Conservation (phyloP, 2,888 invertebrate genomes). For the Baronia brevicornis region DNA sequence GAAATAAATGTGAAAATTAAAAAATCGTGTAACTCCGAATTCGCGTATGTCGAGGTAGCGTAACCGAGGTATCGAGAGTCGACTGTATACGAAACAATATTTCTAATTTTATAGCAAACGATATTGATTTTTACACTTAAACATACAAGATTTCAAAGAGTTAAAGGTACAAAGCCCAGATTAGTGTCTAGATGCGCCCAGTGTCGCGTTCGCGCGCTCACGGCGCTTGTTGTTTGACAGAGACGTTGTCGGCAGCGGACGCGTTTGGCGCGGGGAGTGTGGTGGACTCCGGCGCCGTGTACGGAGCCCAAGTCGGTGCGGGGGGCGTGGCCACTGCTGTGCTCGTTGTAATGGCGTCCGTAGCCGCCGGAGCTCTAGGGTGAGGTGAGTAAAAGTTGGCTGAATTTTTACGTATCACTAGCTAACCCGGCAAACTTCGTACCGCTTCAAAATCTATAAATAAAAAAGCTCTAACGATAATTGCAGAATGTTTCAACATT, state of each 20-base stretch:
- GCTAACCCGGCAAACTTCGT: too few relatives aligned
- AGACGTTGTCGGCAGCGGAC: constrained; percentile 58
- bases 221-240: constrained; percentile 47
- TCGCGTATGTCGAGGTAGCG: too few relatives aligned
- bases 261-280: constrained; percentile 43
- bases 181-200: constrained; percentile 33
- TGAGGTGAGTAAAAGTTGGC: constrained; percentile 80
- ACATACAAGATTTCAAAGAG: constrained; percentile 14
- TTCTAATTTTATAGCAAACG: too few relatives aligned
- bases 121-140: too few relatives aligned
- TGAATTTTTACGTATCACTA: constrained; percentile 3
- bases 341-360: constrained; percentile 78
- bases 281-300: constrained; percentile 34
- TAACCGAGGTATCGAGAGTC: too few relatives aligned
- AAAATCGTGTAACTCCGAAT: too few relatives aligned
- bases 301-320: constrained; percentile 58
- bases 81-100: too few relatives aligned
- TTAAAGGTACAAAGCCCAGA: constrained; percentile 26
- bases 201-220: constrained; percentile 35
- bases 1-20: too few relatives aligned
- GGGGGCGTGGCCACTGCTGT: constrained; percentile 79
- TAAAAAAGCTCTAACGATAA: too few relatives aligned
- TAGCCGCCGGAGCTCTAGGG: constrained; percentile 83
- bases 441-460: constrained; percentile 1
- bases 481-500: too few relatives aligned